Base-by-base conservation (phyloP, 2,113 vertebrate genomes). In the Sebastes schlegelii region DNA sequence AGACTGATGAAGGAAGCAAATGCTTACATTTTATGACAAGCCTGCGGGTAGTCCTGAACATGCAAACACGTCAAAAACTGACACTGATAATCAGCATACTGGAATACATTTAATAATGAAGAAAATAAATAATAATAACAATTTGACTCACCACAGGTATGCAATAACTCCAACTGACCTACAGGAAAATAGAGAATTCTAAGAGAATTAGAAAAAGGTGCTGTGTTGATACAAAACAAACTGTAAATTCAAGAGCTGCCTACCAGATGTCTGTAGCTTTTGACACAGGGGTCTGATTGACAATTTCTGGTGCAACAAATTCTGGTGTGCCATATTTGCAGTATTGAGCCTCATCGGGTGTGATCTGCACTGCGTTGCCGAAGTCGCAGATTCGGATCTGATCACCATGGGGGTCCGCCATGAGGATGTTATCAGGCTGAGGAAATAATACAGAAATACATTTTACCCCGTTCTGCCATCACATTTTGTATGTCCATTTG, bases 281-380 rank as follows among this genome's bases (percentile, higher is more conserved):
- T 79, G 97, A 98, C 73, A 99, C 95, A 0, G 98, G 97, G 12
- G 95, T 97, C 95, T 99, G 98, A 93, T 97, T 97, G 79, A 99
- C 97, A 19, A 99, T 98, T 95, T 99, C 98, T 0, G 98, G 98
- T 0, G 98, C 95, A 63, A 99, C 97, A 0, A 99, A 99, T 94
- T 99, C 98, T 0, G 98, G 98, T 0, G 98, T 99, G 84, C 98
- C 98, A 0, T 97, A 99, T 74, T 97, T 97, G 95, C 97, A 98
- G 91, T 98, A 99, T 82, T 98, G 98, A 1, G 96, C 94, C 64
- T 98, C 98, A 10, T 95, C 96, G 0, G 95, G 95, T 0, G 88
- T 97, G 86, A 98, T 61, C 65, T 94, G 95, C 78, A 98, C 92
- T 0, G 98, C 97, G 0, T 99, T 99, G 71, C 98, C 98, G 0